Conservation (phyloP, 2,113 vertebrate species). For the Periophthalmodon schlosseri region DNA sequence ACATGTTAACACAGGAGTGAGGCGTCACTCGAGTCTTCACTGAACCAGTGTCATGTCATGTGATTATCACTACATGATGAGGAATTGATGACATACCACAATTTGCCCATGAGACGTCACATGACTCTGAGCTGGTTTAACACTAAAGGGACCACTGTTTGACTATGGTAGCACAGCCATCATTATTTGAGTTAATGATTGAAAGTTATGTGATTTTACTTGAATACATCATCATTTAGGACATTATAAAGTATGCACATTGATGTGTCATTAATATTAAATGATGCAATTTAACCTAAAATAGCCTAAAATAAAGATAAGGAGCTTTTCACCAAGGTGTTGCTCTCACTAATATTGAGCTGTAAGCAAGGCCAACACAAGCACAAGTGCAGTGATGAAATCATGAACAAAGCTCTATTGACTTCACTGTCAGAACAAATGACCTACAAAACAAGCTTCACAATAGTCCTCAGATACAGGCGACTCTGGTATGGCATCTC, state of each 20-base stretch:
- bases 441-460: background rate
- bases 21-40: background rate
- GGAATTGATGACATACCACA: conserved; percentile 1
- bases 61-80: conserved; percentile 1
- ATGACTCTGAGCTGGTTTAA: background rate
- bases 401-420: conserved; percentile 54
- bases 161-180: background rate
- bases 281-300: no score
- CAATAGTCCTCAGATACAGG: background rate
- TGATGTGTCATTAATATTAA: no score
- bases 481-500: background rate
- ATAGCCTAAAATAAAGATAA: no score
- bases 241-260: background rate
- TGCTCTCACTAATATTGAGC: background rate
- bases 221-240: background rate
- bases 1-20: background rate
- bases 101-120: conserved; percentile 2
- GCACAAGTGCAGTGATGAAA: conserved; percentile 30
- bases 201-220: background rate
- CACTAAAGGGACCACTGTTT: background rate
- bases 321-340: no score
- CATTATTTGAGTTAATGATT: no score
- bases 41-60: conserved; percentile 1
- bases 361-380: background rate
- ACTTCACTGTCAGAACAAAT: conserved; percentile 32